A percentile compares a stretch with the other conserved stretches of the same genome.
Conservation (phyloP, 1,140 invertebrate genomes). For the Phortica variegata region DNA sequence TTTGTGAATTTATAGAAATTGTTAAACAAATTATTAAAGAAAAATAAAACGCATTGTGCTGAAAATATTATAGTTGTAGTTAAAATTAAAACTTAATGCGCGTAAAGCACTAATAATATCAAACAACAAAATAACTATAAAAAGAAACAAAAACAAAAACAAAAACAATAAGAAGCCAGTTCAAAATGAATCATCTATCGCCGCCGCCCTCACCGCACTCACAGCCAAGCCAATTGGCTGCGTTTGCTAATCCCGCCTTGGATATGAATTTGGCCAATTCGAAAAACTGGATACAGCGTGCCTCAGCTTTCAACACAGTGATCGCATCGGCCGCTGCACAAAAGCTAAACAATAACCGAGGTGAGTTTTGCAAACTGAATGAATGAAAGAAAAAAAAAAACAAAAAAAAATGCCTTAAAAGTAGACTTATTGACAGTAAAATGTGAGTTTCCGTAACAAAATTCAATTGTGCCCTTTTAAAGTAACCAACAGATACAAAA, state of each 20-base stretch:
- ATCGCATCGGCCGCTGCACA: conserved; percentile 51
- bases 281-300: conserved; percentile 52
- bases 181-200: conserved; percentile 53
- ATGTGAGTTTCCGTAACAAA: no score
- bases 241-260: conserved; percentile 31
- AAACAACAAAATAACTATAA: neutral
- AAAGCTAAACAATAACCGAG: conserved; percentile 48
- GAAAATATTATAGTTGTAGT: neutral
- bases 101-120: conserved; percentile 3
- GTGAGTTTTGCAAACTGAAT: conserved; percentile 22
- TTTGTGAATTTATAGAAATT: no score
- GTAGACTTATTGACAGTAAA: no score
- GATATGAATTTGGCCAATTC: conserved; percentile 23
- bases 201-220: conserved; percentile 55
- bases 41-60: neutral
- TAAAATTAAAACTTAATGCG: no score
- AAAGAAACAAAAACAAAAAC: conserved; percentile 12
- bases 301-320: conserved; percentile 51
- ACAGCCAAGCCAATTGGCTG: conserved; percentile 31
- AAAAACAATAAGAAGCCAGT: no score
- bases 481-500: no score
- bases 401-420: neutral
- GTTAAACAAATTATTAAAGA: neutral
- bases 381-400: neutral
- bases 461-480: no score